phyloP scores from a whole-genome alignment of 2,888 invertebrate genomes.

The Drosophila robusta region DNA sequence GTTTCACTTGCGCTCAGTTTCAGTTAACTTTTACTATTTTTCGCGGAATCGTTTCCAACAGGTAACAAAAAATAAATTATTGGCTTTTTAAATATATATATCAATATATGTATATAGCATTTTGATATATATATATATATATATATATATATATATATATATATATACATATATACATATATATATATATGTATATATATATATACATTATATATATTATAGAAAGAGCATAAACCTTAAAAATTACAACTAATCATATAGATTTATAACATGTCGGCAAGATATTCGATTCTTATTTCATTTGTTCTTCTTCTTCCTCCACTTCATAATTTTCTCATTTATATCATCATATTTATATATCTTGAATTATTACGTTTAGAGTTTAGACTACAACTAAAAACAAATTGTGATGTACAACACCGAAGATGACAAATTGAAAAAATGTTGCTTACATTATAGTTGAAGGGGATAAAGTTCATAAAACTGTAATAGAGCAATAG shows the following conservation, averaged over 20 bases:
- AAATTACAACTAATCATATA: constrained; percentile 66
- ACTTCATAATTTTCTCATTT: constrained; percentile 20
- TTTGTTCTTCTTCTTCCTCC: constrained; percentile 32
- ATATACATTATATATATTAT: constrained; percentile 34
- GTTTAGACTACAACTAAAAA: constrained; percentile 70
- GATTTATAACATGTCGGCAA: constrained; percentile 79
- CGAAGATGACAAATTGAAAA: constrained; percentile 52
- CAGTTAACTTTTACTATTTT: constrained; percentile 75
- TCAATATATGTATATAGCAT: constrained; percentile 17
- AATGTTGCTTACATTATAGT: constrained; percentile 28
- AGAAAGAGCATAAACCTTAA: constrained; percentile 78
- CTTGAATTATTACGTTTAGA: constrained; percentile 46
- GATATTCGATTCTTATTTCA: constrained; percentile 72
- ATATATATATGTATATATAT: constrained; percentile 36
- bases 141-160: constrained; percentile 33
- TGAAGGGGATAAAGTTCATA: constrained; percentile 2
- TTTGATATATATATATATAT: constrained; percentile 21
- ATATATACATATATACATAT: constrained; percentile 31
- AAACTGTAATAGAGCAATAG: constrained; percentile 10
- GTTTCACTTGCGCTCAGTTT: constrained; percentile 54
- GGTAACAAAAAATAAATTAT: constrained; percentile 81
- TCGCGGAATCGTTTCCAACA: constrained; percentile 79
- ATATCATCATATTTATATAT: constrained; percentile 34
- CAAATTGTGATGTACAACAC: constrained; percentile 79
- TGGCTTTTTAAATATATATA: constrained; percentile 61